These are phyloP conservation scores for Copsychus sechellarum DNA, from an alignment of 2,113 vertebrate species.

Conservation along the genomic window DNA sequence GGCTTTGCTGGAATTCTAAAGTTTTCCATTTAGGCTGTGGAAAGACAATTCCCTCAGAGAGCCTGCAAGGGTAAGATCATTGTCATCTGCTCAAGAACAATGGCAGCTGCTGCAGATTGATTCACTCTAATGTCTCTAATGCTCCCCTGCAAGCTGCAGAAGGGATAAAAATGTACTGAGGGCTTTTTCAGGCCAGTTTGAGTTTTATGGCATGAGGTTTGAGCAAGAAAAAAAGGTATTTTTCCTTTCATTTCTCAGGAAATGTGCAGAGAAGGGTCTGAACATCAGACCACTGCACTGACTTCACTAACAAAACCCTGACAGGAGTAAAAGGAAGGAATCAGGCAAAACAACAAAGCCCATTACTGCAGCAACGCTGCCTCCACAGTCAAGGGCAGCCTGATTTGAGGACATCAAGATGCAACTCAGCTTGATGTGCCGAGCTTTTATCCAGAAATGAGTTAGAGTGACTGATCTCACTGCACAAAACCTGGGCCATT, in stretches of 20 bases:
- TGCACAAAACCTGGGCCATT: neutral
- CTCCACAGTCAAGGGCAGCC: neutral
- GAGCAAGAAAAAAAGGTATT: neutral
- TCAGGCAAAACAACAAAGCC: neutral
- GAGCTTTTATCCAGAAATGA: neutral
- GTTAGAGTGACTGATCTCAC: neutral
- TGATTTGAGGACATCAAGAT: neutral
- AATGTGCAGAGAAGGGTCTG: neutral
- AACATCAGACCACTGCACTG: neutral
- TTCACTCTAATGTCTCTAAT: neutral
- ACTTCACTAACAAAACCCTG: neutral
- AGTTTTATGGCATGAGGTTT: neutral
- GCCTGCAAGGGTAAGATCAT: neutral
- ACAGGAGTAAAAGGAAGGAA: neutral
- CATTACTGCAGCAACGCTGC: neutral
- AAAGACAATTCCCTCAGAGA: neutral
- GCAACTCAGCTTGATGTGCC: neutral
- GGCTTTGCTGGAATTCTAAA: neutral
- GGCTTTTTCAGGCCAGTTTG: neutral
- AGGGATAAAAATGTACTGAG: neutral
- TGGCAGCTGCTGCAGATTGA: neutral
- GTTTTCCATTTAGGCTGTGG: neutral
- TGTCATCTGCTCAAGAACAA: neutral
- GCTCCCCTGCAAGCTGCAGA: neutral
- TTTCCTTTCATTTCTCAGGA: neutral